Conservation (phyloP, 2,797 vertebrate species). For the Pseudocheirus occidentalis region DNA sequence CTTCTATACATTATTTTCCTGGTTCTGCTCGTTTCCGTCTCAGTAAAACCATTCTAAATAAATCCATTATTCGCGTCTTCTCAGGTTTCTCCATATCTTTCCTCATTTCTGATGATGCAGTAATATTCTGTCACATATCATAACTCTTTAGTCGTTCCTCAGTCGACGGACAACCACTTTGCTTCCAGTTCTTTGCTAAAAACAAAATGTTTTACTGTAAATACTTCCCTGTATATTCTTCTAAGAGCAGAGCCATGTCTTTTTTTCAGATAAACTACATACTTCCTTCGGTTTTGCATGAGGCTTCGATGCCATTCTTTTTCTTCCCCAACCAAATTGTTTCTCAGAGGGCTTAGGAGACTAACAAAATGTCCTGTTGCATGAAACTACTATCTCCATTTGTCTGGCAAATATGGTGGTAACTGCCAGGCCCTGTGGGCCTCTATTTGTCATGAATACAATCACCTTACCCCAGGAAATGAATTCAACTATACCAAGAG, state of each 20-base stretch:
- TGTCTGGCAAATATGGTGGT: slow-evolving; percentile 55
- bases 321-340: slow-evolving; percentile 47
- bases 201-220: not conserved
- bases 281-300: slow-evolving; percentile 49
- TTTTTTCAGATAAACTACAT: slow-evolving; percentile 58
- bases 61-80: not conserved
- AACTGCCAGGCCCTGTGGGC: slow-evolving; percentile 29
- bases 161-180: not conserved
- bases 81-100: not conserved
- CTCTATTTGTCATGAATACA: slow-evolving; percentile 39
- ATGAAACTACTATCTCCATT: slow-evolving; percentile 57
- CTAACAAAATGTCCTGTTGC: slow-evolving; percentile 50
- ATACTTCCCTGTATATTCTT: not conserved
- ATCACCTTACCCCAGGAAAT: slow-evolving; percentile 12
- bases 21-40: not conserved
- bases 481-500: slow-evolving; percentile 50
- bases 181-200: not conserved
- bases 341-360: slow-evolving; percentile 53
- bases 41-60: not conserved
- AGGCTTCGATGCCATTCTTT: slow-evolving; percentile 56
- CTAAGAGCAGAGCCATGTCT: slow-evolving; percentile 1
- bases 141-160: not conserved
- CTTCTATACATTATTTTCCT: not conserved
- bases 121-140: not conserved
- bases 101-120: not conserved